Conservation (phyloP, 2,113 vertebrate genomes). For the Callipepla californica region DNA sequence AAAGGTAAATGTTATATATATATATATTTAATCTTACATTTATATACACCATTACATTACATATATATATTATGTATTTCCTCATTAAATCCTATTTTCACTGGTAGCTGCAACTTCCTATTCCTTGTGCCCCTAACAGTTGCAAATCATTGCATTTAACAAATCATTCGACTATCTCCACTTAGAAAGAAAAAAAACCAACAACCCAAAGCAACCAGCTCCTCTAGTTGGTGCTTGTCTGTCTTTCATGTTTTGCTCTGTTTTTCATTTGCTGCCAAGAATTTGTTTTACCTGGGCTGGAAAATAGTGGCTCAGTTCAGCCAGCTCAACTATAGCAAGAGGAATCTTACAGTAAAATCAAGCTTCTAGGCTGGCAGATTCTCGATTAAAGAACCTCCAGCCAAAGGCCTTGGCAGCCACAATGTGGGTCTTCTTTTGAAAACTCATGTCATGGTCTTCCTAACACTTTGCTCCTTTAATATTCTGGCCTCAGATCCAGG, state of each 20-base stretch:
- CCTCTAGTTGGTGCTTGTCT: conserved; percentile 48
- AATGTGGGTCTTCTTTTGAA: neutral
- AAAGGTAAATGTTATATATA: neutral
- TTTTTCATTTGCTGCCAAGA: conserved; percentile 57
- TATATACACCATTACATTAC: too few relatives aligned
- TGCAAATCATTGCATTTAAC: neutral
- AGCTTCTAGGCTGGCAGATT: neutral
- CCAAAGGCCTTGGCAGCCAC: neutral
- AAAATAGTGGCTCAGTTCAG: neutral
- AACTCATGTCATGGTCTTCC: neutral
- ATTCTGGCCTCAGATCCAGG: neutral
- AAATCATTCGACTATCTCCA: neutral
- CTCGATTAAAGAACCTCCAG: neutral
- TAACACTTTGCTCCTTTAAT: neutral
- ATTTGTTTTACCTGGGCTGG: neutral
- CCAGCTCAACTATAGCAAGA: neutral
- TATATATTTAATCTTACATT: too few relatives aligned
- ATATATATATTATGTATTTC: too few relatives aligned
- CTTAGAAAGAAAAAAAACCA: neutral
- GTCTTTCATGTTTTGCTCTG: neutral
- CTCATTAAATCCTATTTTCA: neutral
- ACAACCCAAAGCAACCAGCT: neutral
- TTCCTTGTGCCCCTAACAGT: neutral
- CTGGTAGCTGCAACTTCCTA: neutral
- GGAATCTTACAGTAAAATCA: neutral